These are phyloP conservation scores for Trematomus bernacchii DNA, from an alignment of 2,797 vertebrate species.

Conservation along the genomic window DNA sequence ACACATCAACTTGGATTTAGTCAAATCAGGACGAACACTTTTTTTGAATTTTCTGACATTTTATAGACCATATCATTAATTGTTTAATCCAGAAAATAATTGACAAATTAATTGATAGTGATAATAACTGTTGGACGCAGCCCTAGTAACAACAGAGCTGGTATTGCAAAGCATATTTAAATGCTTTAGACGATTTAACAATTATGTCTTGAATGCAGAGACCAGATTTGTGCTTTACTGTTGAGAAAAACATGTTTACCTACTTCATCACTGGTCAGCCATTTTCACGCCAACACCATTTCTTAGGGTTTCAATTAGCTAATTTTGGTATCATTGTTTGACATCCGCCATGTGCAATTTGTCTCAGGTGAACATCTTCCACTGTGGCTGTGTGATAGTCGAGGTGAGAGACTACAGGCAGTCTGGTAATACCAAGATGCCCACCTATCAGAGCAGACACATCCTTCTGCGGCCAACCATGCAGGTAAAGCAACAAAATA, in stretches of 20 bases:
- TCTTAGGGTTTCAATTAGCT: background rate
- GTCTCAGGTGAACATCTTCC: constrained; percentile 97
- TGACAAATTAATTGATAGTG: no score
- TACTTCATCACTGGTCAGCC: background rate
- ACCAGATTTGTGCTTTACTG: background rate
- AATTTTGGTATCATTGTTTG: constrained; percentile 9
- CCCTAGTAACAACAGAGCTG: background rate
- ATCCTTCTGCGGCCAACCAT: constrained; percentile 96
- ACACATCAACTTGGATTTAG: no score
- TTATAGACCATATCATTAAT: no score
- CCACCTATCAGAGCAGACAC: constrained; percentile 94
- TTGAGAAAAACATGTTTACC: no score
- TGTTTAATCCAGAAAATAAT: no score
- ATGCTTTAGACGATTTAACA: background rate
- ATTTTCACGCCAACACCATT: background rate
- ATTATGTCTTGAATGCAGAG: background rate
- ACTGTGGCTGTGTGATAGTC: constrained; percentile 97
- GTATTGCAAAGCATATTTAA: background rate
- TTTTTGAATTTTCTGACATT: no score
- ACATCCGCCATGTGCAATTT: constrained; percentile 3
- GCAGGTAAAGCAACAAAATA: constrained; percentile 86
- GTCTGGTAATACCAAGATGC: constrained; percentile 94
- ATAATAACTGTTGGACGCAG: no score
- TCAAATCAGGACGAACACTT: no score
- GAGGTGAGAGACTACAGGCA: constrained; percentile 98